Base-by-base conservation (phyloP, 2,113 vertebrate genomes). In the Ptyas mucosa region DNA sequence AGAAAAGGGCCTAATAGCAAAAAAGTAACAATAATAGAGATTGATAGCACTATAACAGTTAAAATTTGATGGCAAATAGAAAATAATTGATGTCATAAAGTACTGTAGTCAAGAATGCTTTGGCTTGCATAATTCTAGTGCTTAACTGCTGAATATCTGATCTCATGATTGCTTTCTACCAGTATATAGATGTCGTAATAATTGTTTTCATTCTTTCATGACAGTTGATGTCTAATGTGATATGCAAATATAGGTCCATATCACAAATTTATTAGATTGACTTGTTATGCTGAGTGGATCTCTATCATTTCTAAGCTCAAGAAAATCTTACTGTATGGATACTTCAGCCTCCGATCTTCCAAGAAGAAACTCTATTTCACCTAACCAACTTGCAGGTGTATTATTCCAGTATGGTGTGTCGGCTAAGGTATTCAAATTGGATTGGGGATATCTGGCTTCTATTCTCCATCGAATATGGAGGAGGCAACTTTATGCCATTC, bases 111-210 rank as follows among this genome's bases (percentile, higher is more conserved):
- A 1, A 1, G 89, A 8, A 1, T 95, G 91, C 81, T 94, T 92
- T 87, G 54, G 53, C 92, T 29, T 94, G 94, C 95, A 34, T 94
- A 95, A 95, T 92, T 95, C 93, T 89, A 93, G 85, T 92, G 34
- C 91, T 58, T 96, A 92, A 95, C 95, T 91, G 94, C 94, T 92
- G 95, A 95, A 96, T 81, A 92, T 88, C 88, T 96, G 95, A 95
- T 96, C 95, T 94, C 88, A 75, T 52, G 11, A 88, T 81, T 81
- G 92, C 88, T 92, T 91, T 93, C 89, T 94, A 89, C 75, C 57
- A 95, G 87, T 93, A 96, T 92, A 57, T 58, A 90, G 92, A 94
- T 87, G 85, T 29, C 91, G 87, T 94, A 93, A 91, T 69, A 29
- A 87, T 51, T n/a, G 20, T 55, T 95, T 93, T 43, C 91, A 95